Base-by-base conservation (phyloP, 2,797 vertebrate species). In the Limosa lapponica region DNA sequence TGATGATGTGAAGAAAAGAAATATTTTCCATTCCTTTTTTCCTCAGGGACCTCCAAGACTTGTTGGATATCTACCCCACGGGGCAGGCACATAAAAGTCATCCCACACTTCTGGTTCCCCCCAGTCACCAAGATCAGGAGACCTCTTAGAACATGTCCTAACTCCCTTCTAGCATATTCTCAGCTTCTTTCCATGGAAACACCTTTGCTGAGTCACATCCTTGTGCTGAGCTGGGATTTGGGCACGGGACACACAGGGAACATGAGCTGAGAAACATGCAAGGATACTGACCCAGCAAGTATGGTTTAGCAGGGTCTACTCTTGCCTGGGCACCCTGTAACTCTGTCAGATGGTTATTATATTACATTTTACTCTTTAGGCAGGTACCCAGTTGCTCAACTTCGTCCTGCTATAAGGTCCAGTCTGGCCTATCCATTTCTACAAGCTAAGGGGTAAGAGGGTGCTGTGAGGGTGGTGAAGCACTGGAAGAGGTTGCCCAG, bases 191-290 rank as follows among this genome's bases (percentile, higher is more conserved):
- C 52, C 41, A 58, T n/a, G 58, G 62, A 82, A 91, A 79, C n/a
- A 79, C 10, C 17, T 94, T 70, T 82, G 37, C 62, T 93, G 93
- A 93, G 62, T 92, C 82, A 95, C 10, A 44, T 92, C 77, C 51
- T 84, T 66, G 23, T 1, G 2, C 54, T 83, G 62, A 93, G 43
- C 30, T 72, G 70, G 54, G 57, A 36, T 91, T 79, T 91, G 57
- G 16, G 72, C 61, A 25, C 25, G 30, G 24, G 9, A 66, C 72
- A 67, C 55, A 65, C 69, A 65, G 34, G 78, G 94, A 94, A 72
- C 3, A 12, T 8, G n/a, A 69, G 20, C 51, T 41, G n/a, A 58
- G 27, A 57, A 91, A 75, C 17, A n/a, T 6, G 13, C 25, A 72
- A 90, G 8, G 36, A 27, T 79, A 48, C 28, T 22, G 10, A 74